Conservation (phyloP, 2,797 vertebrate species). For the Bryconaethiops microstoma region DNA sequence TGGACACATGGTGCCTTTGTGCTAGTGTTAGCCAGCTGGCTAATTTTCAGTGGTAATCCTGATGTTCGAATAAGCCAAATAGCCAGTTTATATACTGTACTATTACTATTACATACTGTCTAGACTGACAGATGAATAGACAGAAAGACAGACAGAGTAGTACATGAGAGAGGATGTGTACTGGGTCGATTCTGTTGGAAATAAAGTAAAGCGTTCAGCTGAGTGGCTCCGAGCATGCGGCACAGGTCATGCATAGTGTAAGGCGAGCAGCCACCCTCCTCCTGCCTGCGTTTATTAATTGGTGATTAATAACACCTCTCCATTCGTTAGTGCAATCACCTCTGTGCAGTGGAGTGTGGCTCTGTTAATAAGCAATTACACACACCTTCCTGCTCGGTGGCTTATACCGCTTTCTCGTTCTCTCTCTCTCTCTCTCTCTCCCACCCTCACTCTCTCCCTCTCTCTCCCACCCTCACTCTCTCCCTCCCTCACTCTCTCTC, state of each 20-base stretch:
- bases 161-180: background rate
- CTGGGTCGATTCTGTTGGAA: slow-evolving; percentile 58
- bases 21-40: background rate
- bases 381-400: slow-evolving; percentile 46
- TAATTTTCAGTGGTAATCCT: background rate
- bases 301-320: slow-evolving; percentile 97
- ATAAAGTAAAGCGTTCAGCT: slow-evolving; percentile 65
- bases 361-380: slow-evolving; percentile 55
- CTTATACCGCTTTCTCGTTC: background rate
- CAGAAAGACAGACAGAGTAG: background rate
- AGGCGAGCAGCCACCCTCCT: slow-evolving; percentile 65
- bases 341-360: slow-evolving; percentile 91
- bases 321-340: slow-evolving; percentile 96
- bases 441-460: too few relatives aligned
- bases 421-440: background rate
- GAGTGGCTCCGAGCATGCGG: slow-evolving; percentile 14
- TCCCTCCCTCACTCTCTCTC: background rate
- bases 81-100: background rate
- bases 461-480: background rate
- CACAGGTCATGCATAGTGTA: slow-evolving; percentile 65
- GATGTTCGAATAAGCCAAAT: background rate
- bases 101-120: background rate
- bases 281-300: slow-evolving; percentile 89
- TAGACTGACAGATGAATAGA: background rate
- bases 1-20: too few relatives aligned